These are phyloP conservation scores for Spea bombifrons DNA, from an alignment of 2,113 vertebrate species.

Conservation along the genomic window DNA sequence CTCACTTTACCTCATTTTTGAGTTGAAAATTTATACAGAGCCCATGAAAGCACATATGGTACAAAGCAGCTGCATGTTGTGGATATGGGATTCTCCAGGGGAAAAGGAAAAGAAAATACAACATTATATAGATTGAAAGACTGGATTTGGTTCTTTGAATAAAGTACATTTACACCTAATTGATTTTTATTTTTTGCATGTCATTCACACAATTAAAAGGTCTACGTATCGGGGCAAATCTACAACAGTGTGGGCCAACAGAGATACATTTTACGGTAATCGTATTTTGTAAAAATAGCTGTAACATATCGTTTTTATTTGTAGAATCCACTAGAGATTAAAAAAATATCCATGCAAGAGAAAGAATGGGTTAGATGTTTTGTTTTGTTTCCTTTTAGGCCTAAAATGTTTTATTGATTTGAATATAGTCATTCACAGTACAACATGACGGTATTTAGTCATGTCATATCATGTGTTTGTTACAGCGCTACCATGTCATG, in stretches of 20 bases:
- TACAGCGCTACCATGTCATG: too few relatives aligned
- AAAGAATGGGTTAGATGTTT: too few relatives aligned
- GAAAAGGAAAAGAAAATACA: slow-evolving; percentile 12
- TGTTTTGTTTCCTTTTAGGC: too few relatives aligned
- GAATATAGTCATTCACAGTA: too few relatives aligned
- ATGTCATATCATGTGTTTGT: too few relatives aligned
- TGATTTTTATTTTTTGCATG: slow-evolving; percentile 26
- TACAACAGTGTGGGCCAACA: slow-evolving; percentile 20
- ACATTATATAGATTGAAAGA: slow-evolving; percentile 26
- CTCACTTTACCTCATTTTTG: slow-evolving; percentile 27
- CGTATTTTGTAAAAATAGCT: too few relatives aligned
- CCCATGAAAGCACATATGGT: slow-evolving; percentile 32
- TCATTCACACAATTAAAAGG: not conserved
- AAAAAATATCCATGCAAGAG: too few relatives aligned
- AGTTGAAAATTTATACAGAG: slow-evolving; percentile 28
- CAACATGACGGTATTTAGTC: too few relatives aligned
- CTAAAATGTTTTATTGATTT: too few relatives aligned
- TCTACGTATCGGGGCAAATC: slow-evolving; percentile 34
- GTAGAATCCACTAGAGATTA: too few relatives aligned
- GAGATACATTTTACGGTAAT: not conserved
- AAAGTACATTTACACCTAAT: slow-evolving; percentile 41
- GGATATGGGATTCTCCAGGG: slow-evolving; percentile 36
- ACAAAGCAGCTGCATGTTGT: slow-evolving; percentile 29
- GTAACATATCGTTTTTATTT: too few relatives aligned
- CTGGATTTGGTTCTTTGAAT: slow-evolving; percentile 40